Conservation (phyloP, 2,113 vertebrate species). For the Carollia perspicillata region DNA sequence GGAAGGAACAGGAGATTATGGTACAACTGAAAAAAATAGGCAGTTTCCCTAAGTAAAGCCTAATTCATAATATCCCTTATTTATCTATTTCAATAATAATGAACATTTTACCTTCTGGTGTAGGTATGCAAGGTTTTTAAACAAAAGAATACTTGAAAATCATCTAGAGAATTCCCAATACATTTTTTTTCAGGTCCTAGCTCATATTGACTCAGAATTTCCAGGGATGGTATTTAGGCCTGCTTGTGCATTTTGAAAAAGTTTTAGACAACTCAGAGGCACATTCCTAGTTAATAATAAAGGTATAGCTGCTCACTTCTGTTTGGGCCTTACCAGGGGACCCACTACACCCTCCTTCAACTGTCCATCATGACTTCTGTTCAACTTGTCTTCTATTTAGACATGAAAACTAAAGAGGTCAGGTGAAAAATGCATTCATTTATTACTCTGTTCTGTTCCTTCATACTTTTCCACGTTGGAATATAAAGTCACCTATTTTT, state of each 20-base stretch:
- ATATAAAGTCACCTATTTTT: not conserved
- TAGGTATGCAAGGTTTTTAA: not conserved
- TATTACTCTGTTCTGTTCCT: not conserved
- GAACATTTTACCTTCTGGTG: not conserved
- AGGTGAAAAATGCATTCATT: not conserved
- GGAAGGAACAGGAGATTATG: not conserved
- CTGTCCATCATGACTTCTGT: not conserved
- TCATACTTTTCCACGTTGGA: not conserved
- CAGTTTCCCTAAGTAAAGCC: not conserved
- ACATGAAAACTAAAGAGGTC: not conserved
- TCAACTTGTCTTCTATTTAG: not conserved
- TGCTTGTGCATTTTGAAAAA: not conserved
- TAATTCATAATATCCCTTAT: not conserved
- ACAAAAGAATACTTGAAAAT: not conserved
- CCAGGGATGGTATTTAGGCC: not conserved
- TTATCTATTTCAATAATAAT: not conserved
- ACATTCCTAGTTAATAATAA: not conserved
- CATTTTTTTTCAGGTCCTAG: not conserved
- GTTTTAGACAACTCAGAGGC: not conserved
- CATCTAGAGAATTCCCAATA: not conserved
- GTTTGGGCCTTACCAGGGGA: not conserved
- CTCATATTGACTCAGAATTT: not conserved
- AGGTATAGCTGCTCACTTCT: not conserved
- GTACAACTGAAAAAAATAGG: not conserved
- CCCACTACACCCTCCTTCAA: not conserved